phyloP scores from a whole-genome alignment of 2,888 invertebrate species.

The Chalcosyrphus nemorum region DNA sequence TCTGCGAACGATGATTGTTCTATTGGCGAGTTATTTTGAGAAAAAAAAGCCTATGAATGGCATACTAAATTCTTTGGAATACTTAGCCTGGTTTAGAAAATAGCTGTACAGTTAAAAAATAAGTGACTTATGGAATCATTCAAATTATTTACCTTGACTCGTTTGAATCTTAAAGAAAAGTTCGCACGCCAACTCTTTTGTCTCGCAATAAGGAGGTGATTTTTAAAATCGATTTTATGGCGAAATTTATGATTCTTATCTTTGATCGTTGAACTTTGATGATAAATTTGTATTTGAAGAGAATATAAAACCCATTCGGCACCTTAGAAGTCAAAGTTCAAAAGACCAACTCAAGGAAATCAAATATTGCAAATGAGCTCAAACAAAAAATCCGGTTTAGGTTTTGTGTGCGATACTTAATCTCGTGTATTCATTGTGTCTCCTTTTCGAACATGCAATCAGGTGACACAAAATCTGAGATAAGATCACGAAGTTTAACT shows the following conservation, averaged over 20 bases:
- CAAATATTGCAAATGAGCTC: not conserved
- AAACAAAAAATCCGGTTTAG: not conserved
- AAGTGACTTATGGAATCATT: not conserved
- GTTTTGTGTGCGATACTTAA: not conserved
- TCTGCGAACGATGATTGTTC: constrained; percentile 29
- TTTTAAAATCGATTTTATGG: not conserved
- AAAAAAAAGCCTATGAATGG: not conserved
- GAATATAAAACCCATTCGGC: not conserved
- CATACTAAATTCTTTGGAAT: not conserved
- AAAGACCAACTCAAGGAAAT: not conserved
- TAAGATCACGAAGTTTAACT: not conserved
- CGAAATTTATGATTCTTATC: not conserved
- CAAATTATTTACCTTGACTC: constrained; percentile 7
- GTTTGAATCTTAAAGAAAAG: not conserved
- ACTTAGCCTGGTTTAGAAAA: not conserved
- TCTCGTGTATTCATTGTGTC: not conserved
- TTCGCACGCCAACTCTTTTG: constrained; percentile 12
- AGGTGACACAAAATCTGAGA: not conserved
- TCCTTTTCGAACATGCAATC: not conserved
- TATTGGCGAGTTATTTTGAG: not conserved
- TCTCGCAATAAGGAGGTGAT: not conserved
- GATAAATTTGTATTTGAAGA: not conserved
- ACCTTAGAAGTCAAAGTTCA: not conserved
- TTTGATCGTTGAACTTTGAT: not conserved
- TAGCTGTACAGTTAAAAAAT: not conserved